phyloP scores from a whole-genome alignment of 2,888 invertebrate species.

The Labia minor region DNA sequence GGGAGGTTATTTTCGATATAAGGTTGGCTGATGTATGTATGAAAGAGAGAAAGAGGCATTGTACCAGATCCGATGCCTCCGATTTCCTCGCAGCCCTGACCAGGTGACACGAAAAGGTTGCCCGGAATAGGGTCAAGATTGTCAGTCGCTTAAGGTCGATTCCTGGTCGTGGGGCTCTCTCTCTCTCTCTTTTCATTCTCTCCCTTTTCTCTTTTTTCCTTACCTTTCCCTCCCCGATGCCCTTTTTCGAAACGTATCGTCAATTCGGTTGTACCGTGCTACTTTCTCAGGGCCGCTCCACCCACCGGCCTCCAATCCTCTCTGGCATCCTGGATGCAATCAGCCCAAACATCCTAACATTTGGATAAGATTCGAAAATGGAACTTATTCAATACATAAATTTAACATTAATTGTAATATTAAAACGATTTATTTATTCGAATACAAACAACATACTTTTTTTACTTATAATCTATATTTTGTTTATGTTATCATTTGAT shows the following conservation, averaged over 20 bases:
- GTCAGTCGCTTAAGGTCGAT: background rate
- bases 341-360: too few relatives aligned
- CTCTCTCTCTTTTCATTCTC: background rate
- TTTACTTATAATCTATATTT: too few relatives aligned
- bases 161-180: background rate
- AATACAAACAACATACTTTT: too few relatives aligned
- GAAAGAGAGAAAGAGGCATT: background rate
- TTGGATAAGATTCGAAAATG: too few relatives aligned
- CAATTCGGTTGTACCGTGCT: background rate
- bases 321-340: background rate
- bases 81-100: constrained; percentile 8
- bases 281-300: constrained; percentile 1
- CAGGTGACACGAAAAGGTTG: constrained; percentile 3
- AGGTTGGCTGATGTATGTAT: too few relatives aligned
- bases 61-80: background rate
- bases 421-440: too few relatives aligned
- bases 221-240: background rate
- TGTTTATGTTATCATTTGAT: too few relatives aligned
- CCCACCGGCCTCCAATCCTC: background rate
- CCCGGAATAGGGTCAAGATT: constrained; percentile 5
- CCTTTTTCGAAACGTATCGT: background rate
- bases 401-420: too few relatives aligned
- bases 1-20: too few relatives aligned
- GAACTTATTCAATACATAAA: too few relatives aligned
- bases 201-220: background rate